Evolutionary conservation across 2,113 vertebrate genomes (phyloP).

Genomic region (Catharus minimus): DNA sequence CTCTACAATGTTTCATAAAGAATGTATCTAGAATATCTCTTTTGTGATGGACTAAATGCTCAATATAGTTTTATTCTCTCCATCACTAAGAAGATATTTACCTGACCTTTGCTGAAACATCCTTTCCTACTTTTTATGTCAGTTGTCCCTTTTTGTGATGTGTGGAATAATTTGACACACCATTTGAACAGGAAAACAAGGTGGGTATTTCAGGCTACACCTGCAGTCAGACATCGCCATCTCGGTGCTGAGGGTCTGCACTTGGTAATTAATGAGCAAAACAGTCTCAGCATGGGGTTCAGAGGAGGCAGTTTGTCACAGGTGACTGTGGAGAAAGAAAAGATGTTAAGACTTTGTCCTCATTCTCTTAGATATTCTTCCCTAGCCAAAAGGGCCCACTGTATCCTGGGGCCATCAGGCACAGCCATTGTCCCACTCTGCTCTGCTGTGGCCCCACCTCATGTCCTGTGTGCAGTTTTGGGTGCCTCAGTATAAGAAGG

Average conservation of each 20-base stretch:
- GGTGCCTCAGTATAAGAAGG: neutral
- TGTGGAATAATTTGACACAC: neutral
- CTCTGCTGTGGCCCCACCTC: neutral
- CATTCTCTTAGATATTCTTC: fast-evolving
- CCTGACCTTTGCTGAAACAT: neutral
- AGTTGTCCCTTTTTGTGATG: neutral
- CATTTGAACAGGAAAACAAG: neutral
- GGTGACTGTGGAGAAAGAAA: neutral
- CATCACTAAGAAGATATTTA: neutral
- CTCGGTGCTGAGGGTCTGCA: neutral
- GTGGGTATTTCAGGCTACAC: neutral
- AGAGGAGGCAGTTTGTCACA: neutral
- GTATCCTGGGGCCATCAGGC: neutral
- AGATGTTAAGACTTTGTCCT: neutral
- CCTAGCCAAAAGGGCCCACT: neutral
- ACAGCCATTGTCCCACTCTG: neutral
- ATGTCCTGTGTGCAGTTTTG: neutral
- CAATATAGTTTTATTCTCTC: neutral
- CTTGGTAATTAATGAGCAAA: neutral
- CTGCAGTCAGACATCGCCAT: fast-evolving
- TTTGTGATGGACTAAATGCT: neutral
- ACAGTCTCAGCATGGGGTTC: neutral
- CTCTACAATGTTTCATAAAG: neutral
- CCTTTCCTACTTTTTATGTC: neutral
- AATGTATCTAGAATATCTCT: neutral